Evolutionary conservation across 2,113 vertebrate genomes (phyloP).

Genomic region (Trogon surrucura): DNA sequence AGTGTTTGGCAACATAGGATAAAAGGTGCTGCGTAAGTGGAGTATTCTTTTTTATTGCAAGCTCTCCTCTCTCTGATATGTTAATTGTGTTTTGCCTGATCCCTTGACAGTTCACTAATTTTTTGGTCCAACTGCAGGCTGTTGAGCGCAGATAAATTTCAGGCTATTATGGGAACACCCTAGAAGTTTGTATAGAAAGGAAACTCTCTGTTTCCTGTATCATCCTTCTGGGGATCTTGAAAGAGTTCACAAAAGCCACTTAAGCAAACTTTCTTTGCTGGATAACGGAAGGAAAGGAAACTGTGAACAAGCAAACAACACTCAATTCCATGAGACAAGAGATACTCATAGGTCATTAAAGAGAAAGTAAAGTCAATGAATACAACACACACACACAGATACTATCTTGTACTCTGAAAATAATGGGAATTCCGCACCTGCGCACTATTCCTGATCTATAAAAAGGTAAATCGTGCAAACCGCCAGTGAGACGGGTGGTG

Average conservation of each 20-base stretch:
- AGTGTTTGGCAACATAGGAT: not conserved
- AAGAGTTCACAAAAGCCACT: slow-evolving; percentile 68
- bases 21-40: slow-evolving; percentile 20
- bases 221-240: slow-evolving; percentile 75
- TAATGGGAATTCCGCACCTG: not conserved
- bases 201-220: slow-evolving; percentile 73
- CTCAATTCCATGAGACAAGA: slow-evolving; percentile 58
- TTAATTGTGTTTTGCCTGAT: slow-evolving; percentile 39
- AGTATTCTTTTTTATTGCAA: not conserved
- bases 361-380: slow-evolving; percentile 40
- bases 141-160: slow-evolving; percentile 64
- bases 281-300: slow-evolving; percentile 74
- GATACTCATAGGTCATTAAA: slow-evolving; percentile 23
- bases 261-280: slow-evolving; percentile 62
- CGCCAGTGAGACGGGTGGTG: accelerated
- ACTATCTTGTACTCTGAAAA: not conserved
- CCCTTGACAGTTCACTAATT: slow-evolving; percentile 60
- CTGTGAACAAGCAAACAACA: slow-evolving; percentile 73
- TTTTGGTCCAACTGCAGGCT: slow-evolving; percentile 43
- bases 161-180: slow-evolving; percentile 69
- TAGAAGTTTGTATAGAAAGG: slow-evolving; percentile 65
- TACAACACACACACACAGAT: not conserved
- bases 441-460: not conserved
- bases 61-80: slow-evolving; percentile 10
- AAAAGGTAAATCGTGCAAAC: not conserved